Base-by-base conservation (phyloP, 1,140 invertebrate genomes). In the Augochlora pura region DNA sequence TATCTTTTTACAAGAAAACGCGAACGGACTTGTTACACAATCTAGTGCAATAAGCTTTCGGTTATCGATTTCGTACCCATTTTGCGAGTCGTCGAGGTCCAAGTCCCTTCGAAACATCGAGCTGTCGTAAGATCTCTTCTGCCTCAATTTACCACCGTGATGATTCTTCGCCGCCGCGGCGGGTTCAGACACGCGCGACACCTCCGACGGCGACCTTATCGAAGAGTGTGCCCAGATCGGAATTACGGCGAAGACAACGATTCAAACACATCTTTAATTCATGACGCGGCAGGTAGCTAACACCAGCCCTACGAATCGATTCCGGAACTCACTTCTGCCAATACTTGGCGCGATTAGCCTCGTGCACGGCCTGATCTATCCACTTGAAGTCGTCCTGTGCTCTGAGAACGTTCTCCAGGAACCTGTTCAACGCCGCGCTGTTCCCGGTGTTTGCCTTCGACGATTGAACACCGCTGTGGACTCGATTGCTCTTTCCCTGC, bases 341-440 rank as follows among this genome's bases (percentile, higher is more conserved):
- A 16, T 38, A 23, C 42, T 68, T 65, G 25, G 2, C 46, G 18
- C n/a, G 42, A 79, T 80, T 57, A 46, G 64, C 18, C 23, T 21
- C 23, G 60, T 66, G 74, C 39, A 86, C 81, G 27, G 57, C 78
- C 23, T 83, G 82, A 67, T 91, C 87, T 66, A 90, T 90, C 88
- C 88, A 89, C 71, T 75, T 87, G 66, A 91, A 89, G 60, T 88
- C 84, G 25, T 88, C 68, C 32, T 83, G 84, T n/a, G 85, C 85
- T 39, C 77, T 82, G 16, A 90, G 63, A 38, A 90, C 84, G 27
- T 89, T 70, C 8, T 86, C 60, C 23, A 91, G 54, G 71, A 91
- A 91, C 27, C 62, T 81, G 52, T 85, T 78, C 14, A 91, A 59
- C 14, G 81, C 79, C 12, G 62, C 46, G 42, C 86, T 86, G 14